Percentiles rank a stretch among this genome's conserved stretches.
Evolutionary conservation across 2,888 invertebrate genomes (phyloP).

Genomic region (Chaitophorus viminalis): DNA sequence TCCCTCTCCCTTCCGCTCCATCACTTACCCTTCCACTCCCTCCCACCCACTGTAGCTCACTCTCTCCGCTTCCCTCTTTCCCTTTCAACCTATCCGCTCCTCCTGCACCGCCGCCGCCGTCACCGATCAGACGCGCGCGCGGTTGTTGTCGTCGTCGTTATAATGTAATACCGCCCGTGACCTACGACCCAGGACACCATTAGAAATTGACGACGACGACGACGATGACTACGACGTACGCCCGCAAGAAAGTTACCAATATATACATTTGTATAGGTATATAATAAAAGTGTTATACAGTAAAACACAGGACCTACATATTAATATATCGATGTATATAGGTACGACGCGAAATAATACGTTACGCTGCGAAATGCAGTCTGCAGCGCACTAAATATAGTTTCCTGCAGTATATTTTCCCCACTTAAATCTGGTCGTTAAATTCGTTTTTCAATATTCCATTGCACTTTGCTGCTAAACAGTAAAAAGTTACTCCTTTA

Average conservation of each 20-base stretch:
- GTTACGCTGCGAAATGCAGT: background rate
- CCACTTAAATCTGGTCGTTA: no score
- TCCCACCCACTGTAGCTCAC: no score
- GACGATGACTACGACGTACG: constrained; percentile 35
- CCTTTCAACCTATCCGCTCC: background rate
- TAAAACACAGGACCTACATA: background rate
- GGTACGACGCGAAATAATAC: no score
- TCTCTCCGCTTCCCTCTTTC: background rate
- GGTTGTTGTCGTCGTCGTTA: constrained; percentile 14
- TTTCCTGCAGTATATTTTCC: no score
- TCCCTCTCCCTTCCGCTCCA: no score
- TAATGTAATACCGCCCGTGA: constrained; percentile 47
- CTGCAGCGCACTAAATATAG: no score
- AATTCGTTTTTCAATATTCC: no score
- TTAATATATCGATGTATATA: no score
- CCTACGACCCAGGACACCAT: constrained; percentile 60
- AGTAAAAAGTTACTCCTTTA: no score
- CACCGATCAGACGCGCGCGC: background rate
- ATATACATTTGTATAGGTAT: background rate
- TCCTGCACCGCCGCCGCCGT: background rate
- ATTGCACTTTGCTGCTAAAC: no score
- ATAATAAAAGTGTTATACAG: background rate
- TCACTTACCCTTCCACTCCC: no score
- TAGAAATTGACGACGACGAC: constrained; percentile 47
- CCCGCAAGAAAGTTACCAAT: constrained; percentile 51